Evolutionary conservation across 1,140 invertebrate species (phyloP).

Genomic region (Riptortus pedestris): DNA sequence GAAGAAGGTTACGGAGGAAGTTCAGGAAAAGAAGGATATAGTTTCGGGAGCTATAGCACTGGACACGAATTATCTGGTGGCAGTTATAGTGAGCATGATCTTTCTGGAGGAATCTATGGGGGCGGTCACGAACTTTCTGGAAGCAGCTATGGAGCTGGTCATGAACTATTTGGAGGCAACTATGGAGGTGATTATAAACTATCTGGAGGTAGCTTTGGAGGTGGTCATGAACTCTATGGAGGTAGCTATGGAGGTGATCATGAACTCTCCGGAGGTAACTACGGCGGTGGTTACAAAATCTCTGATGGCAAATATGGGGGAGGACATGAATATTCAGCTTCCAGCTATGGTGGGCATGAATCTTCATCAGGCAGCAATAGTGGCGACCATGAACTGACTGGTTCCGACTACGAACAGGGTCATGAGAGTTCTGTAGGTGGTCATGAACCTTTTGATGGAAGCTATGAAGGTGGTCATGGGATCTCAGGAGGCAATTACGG

Average conservation of each 20-base stretch:
- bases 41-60: background rate
- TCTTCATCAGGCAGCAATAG: background rate
- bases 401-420: background rate
- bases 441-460: background rate
- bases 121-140: no score
- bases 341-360: background rate
- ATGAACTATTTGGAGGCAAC: no score
- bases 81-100: no score
- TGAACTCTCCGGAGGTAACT: background rate
- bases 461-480: no score
- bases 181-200: background rate
- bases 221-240: background rate
- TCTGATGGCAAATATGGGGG: background rate
- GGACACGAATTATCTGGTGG: no score
- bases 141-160: no score
- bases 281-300: background rate
- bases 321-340: background rate
- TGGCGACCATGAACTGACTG: background rate
- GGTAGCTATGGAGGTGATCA: background rate
- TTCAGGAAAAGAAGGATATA: background rate
- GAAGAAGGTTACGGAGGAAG: constrained; percentile 1
- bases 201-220: background rate
- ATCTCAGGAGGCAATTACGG: no score
- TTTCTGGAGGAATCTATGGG: no score
- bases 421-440: no score